phyloP scores from a whole-genome alignment of 2,113 vertebrate genomes.

The Menura novaehollandiae region DNA sequence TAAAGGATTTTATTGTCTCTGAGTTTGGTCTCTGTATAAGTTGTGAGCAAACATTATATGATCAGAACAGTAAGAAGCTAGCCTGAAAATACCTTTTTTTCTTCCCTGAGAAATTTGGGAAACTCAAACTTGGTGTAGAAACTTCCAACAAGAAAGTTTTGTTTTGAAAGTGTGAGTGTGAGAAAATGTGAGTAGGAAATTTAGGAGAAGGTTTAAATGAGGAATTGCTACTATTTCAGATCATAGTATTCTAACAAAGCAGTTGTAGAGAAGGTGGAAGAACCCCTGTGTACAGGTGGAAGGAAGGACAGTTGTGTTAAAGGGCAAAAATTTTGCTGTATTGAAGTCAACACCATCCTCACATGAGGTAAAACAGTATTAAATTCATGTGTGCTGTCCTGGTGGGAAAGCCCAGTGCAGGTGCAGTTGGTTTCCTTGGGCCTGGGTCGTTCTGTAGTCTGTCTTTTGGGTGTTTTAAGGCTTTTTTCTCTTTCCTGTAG shows the following conservation, averaged over 20 bases:
- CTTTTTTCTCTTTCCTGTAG: background rate
- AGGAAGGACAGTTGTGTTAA: background rate
- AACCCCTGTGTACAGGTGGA: background rate
- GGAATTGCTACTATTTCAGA: background rate
- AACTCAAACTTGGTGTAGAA: background rate
- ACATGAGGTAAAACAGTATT: background rate
- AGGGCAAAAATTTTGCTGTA: background rate
- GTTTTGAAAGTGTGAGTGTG: background rate
- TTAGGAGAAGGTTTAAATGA: background rate
- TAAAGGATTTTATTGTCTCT: background rate
- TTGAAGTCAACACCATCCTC: background rate
- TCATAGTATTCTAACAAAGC: background rate
- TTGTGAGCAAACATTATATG: background rate
- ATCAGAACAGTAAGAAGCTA: background rate
- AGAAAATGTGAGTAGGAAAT: background rate
- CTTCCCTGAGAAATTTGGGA: background rate
- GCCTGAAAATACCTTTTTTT: background rate
- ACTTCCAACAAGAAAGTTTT: accelerated
- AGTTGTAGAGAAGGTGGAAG: background rate
- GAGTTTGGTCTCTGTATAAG: background rate
- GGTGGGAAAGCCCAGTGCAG: background rate
- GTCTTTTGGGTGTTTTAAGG: background rate
- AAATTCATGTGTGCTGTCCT: background rate
- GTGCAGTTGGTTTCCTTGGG: background rate
- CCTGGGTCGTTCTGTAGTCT: background rate